phyloP scores from a whole-genome alignment of 1,140 invertebrate species.

The Propsilocerus akamusi region DNA sequence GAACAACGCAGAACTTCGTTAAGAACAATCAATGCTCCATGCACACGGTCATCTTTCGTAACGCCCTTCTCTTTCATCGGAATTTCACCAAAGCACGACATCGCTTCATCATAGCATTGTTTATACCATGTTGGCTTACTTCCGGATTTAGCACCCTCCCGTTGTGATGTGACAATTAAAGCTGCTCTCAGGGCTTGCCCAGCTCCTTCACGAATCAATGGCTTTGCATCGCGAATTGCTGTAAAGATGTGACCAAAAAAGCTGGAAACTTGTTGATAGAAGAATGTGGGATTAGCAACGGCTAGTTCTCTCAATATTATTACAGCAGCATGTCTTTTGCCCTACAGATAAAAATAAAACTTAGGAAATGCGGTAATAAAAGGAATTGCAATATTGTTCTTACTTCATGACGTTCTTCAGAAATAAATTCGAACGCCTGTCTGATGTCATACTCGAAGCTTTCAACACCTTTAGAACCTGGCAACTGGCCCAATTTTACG shows the following conservation, averaged over 20 bases:
- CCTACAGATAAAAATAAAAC: conserved; percentile 21
- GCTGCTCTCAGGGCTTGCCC: conserved; percentile 84
- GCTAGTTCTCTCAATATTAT: conserved; percentile 86
- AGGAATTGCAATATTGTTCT: not conserved
- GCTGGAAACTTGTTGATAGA: conserved; percentile 91
- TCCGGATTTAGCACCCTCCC: conserved; percentile 79
- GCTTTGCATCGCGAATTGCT: conserved; percentile 80
- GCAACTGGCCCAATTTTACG: conserved; percentile 75
- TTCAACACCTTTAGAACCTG: conserved; percentile 82
- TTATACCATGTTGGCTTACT: conserved; percentile 81
- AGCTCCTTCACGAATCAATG: conserved; percentile 79
- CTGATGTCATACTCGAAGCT: conserved; percentile 96
- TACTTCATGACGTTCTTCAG: conserved; percentile 69
- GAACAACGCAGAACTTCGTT: conserved; percentile 89
- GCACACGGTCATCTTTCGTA: conserved; percentile 75
- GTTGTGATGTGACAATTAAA: conserved; percentile 80
- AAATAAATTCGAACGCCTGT: conserved; percentile 83
- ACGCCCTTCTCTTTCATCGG: conserved; percentile 53
- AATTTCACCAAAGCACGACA: conserved; percentile 57
- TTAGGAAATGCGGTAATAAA: not conserved
- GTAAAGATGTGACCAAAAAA: conserved; percentile 95
- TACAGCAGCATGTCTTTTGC: conserved; percentile 78
- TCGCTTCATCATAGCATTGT: conserved; percentile 80
- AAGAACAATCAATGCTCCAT: conserved; percentile 81
- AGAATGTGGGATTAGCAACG: conserved; percentile 90